Evolutionary conservation across 2,113 vertebrate species (phyloP), one percentile per base, ranked within the genome.

Genomic region (Xiphophorus hellerii): DNA sequence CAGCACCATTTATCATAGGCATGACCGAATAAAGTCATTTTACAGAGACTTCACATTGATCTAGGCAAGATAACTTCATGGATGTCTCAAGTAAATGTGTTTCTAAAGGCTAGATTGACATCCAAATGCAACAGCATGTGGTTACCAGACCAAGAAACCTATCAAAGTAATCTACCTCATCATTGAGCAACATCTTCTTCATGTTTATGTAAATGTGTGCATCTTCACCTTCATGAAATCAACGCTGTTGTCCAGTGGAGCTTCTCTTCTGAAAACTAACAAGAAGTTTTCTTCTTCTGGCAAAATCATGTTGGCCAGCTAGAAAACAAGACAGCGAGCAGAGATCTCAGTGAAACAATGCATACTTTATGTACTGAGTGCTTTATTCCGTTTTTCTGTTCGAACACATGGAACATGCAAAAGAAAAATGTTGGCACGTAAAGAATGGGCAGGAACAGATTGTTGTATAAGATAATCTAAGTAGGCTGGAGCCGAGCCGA

Each of bases 281-380:
- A 99, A 94, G 87, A 99, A 99, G 90, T 97, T 97, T 91, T 99
- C 98, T 67, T 98, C 96, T 67, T 97, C 96, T 0, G 96, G 95
- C 60, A 99, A 90, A 82, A 98, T 95, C 94, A 97, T 95, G 68
- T 94, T 93, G 77, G 97, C 97, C 92, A 99, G 91, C 97, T 99
- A 80, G 5, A 81, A 87, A 77, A 80, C 54, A 82, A 3, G 29
- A 14, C 0, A 4, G 35, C 54, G 27, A n/a, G 31, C 10, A 75
- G 35, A 74, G 51, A 35, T 74, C 66, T 65, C 7, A 22, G 48
- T 51, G 51, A 54, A 58, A 58, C n/a, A 2, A 11, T 58, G 51
- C 28, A 28, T 28, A 28, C 28, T 8, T 35, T 7, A 33, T 33
- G 8, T 8, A 8, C 33, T 8, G 9, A 35, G 10, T 35, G 39